phyloP scores from a whole-genome alignment of 92 coral and sea anemone species.

The Parazoanthus darwini region DNA sequence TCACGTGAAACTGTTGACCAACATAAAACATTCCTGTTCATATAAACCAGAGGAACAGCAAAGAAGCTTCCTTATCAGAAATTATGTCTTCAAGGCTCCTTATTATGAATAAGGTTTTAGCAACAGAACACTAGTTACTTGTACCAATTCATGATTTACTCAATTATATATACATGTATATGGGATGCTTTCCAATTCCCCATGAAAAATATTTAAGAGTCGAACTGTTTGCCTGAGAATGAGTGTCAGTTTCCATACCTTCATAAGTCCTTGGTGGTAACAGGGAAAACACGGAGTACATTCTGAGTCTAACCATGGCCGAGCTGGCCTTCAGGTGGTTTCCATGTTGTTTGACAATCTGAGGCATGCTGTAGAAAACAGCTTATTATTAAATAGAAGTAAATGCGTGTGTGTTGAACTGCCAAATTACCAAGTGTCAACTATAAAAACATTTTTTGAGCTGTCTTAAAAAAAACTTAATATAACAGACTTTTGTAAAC shows the following conservation, averaged over 20 bases:
- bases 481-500: too few species aligned
- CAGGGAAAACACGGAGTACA: conserved; percentile 72
- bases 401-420: neutral
- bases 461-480: too few species aligned
- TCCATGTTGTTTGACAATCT: conserved; percentile 91
- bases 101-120: too few species aligned
- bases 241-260: conserved; percentile 51
- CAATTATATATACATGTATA: too few species aligned
- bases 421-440: neutral
- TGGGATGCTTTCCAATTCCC: too few species aligned
- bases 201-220: too few species aligned
- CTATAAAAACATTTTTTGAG: too few species aligned
- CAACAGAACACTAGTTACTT: too few species aligned
- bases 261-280: conserved; percentile 92
- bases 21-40: neutral
- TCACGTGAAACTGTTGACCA: too few species aligned
- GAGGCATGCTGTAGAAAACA: conserved; percentile 68
- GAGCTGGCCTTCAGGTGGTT: conserved; percentile 97
- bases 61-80: neutral
- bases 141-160: too few species aligned
- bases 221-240: too few species aligned
- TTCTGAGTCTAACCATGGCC: conserved; percentile 89
- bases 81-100: too few species aligned
- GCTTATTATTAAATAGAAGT: neutral
- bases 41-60: neutral